These are phyloP conservation scores for Eristalis arbustorum DNA, from an alignment of 2,888 invertebrate genomes.

Conservation along the genomic window DNA sequence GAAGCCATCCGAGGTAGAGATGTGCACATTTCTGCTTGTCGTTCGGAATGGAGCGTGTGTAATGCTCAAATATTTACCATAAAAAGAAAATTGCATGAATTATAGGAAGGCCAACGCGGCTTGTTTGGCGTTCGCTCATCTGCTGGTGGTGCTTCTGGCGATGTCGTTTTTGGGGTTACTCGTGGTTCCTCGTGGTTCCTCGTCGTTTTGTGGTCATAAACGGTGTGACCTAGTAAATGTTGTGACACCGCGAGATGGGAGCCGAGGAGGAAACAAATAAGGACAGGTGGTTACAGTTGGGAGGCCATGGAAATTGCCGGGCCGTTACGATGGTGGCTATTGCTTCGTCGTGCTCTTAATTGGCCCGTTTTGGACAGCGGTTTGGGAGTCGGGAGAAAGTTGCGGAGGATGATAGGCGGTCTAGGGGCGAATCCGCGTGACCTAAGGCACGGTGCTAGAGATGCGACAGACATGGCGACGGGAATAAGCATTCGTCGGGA, in stretches of 20 bases:
- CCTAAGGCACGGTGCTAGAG: too few relatives aligned
- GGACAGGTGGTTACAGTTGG: slow-evolving; percentile 55
- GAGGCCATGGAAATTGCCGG: slow-evolving; percentile 5
- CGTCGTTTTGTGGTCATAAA: slow-evolving; percentile 35
- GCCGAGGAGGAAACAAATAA: not conserved
- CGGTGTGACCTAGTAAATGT: slow-evolving; percentile 66
- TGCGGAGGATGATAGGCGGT: not conserved
- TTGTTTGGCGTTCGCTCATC: not conserved
- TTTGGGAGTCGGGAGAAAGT: not conserved
- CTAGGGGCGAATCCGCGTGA: too few relatives aligned
- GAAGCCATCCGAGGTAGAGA: slow-evolving; percentile 32
- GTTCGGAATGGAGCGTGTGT: slow-evolving; percentile 59
- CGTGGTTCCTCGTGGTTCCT: not conserved
- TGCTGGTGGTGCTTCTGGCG: slow-evolving; percentile 41
- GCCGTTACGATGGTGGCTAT: slow-evolving; percentile 3
- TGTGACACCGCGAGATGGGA: slow-evolving; percentile 47
- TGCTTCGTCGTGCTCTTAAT: slow-evolving; percentile 61
- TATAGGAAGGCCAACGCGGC: slow-evolving; percentile 37
- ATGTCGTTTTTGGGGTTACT: slow-evolving; percentile 6
- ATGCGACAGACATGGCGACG: too few relatives aligned
- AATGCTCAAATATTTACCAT: slow-evolving; percentile 69
- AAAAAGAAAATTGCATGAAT: slow-evolving; percentile 67
- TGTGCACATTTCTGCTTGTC: slow-evolving; percentile 31
- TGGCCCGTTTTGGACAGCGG: slow-evolving; percentile 29
- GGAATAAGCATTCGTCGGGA: too few relatives aligned